Conservation (phyloP, 37 sponge, comb jelly and placozoan species). For the Ephydatia muelleri region DNA sequence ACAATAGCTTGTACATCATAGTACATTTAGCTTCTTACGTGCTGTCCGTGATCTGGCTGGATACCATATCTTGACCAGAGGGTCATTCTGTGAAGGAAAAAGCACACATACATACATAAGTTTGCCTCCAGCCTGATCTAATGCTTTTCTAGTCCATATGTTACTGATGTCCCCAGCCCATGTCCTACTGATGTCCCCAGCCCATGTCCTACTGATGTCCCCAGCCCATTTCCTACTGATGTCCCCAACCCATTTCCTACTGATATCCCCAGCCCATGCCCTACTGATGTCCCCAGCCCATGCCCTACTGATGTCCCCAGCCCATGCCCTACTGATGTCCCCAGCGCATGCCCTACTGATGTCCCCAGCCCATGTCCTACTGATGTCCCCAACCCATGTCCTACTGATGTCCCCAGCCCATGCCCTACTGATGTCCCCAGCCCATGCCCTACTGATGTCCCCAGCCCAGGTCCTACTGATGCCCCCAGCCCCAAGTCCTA, state of each 20-base stretch:
- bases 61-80: constrained; percentile 88
- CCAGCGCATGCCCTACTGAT: too few relatives aligned
- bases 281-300: too few relatives aligned
- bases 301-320: too few relatives aligned
- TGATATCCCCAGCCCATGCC: too few relatives aligned
- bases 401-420: too few relatives aligned
- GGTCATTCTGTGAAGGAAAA: constrained; percentile 52
- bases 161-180: neutral
- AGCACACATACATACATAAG: neutral
- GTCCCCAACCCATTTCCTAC: too few relatives aligned
- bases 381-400: too few relatives aligned
- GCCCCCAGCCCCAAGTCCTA: neutral
- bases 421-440: too few relatives aligned
- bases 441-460: neutral
- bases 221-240: neutral
- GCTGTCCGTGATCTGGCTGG: constrained; percentile 7
- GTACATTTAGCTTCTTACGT: neutral
- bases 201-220: neutral
- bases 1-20: neutral
- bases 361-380: too few relatives aligned
- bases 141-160: too few relatives aligned
- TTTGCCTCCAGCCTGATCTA: constrained; percentile 5
- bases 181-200: neutral
- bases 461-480: neutral
- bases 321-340: too few relatives aligned